phyloP scores from a whole-genome alignment of 2,888 invertebrate species.

The Brachylomia viminalis region DNA sequence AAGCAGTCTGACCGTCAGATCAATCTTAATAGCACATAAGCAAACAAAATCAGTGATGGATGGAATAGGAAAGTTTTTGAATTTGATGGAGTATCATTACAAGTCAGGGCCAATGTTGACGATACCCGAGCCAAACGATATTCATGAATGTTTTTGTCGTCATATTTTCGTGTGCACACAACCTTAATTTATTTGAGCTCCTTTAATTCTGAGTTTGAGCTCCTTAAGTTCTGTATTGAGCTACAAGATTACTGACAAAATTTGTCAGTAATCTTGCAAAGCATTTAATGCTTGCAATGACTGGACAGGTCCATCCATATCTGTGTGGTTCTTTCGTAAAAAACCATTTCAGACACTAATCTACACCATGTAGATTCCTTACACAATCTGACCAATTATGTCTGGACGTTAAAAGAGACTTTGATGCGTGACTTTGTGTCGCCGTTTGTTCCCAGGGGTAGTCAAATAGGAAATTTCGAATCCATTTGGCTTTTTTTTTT shows the following conservation, averaged over 20 bases:
- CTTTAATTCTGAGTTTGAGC: neutral
- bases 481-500: too few relatives aligned
- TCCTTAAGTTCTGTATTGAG: neutral
- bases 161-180: neutral
- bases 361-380: too few relatives aligned
- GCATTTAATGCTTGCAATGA: neutral
- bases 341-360: neutral
- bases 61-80: neutral
- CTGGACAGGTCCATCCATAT: neutral
- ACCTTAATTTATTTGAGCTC: neutral
- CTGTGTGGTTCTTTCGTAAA: neutral
- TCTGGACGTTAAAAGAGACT: too few relatives aligned
- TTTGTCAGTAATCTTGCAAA: too few relatives aligned
- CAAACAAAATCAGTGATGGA: neutral
- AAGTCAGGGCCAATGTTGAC: neutral
- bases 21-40: slow-evolving; percentile 6
- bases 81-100: slow-evolving; percentile 2
- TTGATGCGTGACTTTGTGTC: too few relatives aligned
- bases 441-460: too few relatives aligned
- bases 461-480: too few relatives aligned
- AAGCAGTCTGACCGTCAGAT: neutral
- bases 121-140: neutral
- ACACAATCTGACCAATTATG: too few relatives aligned
- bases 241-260: neutral
- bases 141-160: slow-evolving; percentile 1